Percentiles rank a stretch among this genome's conserved stretches.
Evolutionary conservation across 2,888 invertebrate species (phyloP).

Genomic region (Erannis defoliaria): DNA sequence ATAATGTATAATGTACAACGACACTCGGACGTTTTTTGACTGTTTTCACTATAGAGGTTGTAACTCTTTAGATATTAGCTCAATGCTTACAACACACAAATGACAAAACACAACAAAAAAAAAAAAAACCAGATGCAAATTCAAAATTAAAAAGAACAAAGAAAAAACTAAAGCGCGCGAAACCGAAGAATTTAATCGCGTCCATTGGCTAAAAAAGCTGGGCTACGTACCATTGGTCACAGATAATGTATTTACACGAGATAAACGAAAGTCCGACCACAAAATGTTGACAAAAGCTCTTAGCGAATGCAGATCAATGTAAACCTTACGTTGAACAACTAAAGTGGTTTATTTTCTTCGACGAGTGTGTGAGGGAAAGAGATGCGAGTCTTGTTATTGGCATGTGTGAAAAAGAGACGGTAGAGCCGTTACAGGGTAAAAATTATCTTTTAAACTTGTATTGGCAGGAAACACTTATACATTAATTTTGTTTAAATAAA

Average conservation of each 20-base stretch:
- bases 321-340: slow-evolving; percentile 44
- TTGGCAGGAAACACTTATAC: no score
- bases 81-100: background rate
- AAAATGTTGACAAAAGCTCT: slow-evolving; percentile 76
- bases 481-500: no score
- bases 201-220: slow-evolving; percentile 79
- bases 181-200: slow-evolving; percentile 63
- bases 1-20: no score
- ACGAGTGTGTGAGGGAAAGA: slow-evolving; percentile 62
- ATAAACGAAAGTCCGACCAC: slow-evolving; percentile 79
- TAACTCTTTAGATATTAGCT: no score
- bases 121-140: slow-evolving; percentile 40
- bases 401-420: slow-evolving; percentile 58
- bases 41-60: no score
- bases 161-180: slow-evolving; percentile 63
- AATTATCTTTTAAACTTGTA: background rate
- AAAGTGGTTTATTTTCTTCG: slow-evolving; percentile 46
- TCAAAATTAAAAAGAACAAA: slow-evolving; percentile 47
- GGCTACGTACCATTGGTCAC: slow-evolving; percentile 82
- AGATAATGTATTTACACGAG: slow-evolving; percentile 83
- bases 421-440: background rate
- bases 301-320: slow-evolving; percentile 46
- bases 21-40: no score
- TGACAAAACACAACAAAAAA: background rate
- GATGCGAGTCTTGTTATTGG: slow-evolving; percentile 60